These are phyloP conservation scores for Sacculina carcini DNA, from an alignment of 2,888 invertebrate genomes.

Conservation along the genomic window DNA sequence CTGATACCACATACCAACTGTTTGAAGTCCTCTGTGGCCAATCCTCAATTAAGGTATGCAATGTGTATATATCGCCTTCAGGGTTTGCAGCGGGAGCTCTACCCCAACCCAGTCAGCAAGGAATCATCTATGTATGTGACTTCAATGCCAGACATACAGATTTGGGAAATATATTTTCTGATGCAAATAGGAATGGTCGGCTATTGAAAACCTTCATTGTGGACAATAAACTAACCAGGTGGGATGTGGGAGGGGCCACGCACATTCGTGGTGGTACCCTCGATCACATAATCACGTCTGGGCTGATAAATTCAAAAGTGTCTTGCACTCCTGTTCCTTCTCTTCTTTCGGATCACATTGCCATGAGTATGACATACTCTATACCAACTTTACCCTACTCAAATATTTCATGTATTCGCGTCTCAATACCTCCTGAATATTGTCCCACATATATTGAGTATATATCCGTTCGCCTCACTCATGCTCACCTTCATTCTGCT, in stretches of 20 bases:
- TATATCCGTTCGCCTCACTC: no score
- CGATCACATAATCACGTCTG: conserved; percentile 2
- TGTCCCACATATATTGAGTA: no score
- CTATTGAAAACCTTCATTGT: background rate
- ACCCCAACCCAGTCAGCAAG: no score
- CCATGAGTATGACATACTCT: background rate
- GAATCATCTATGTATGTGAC: no score
- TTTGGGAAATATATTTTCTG: no score
- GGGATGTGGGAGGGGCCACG: background rate
- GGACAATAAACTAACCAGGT: background rate
- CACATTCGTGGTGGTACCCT: conserved; percentile 3
- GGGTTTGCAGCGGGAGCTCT: background rate
- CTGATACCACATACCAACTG: background rate
- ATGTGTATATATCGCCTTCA: background rate
- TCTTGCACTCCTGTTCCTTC: background rate
- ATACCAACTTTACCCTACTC: background rate
- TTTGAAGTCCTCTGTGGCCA: background rate
- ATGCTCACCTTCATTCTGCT: no score
- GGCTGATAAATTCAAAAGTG: background rate
- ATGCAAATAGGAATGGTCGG: no score
- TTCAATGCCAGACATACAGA: no score
- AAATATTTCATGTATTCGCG: background rate
- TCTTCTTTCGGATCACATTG: background rate
- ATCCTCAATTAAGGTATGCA: background rate
- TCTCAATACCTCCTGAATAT: background rate